Base-by-base conservation (phyloP, 2,113 vertebrate genomes). In the Scophthalmus maximus region DNA sequence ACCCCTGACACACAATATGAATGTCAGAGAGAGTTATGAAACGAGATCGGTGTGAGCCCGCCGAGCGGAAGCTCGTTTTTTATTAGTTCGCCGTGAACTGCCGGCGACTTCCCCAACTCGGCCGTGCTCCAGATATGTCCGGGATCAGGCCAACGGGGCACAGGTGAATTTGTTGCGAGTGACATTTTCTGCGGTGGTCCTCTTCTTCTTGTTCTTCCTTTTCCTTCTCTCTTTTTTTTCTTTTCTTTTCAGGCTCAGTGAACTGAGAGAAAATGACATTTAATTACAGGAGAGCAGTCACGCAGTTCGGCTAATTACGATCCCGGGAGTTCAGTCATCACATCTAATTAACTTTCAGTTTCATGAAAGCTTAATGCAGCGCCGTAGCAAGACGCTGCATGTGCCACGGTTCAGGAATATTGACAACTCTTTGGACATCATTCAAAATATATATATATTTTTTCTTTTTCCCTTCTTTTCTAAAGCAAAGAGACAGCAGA, bases 281-380 rank as follows among this genome's bases (percentile, higher is more conserved):
- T 95, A 95, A 95, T 96, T 96, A 95, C 95, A 95, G 94, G 94
- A 94, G 92, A 94, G 94, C 92, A 96, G 93, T 94, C 94, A 93
- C 94, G 94, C 93, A 91, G 89, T 93, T 95, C 87, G 79, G 93
- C 93, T 95, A 96, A 96, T 96, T 95, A 95, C 91, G 90, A 95
- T 95, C 95, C 94, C 94, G 88, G 87, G 94, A 94, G 94, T 95
- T 95, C 93, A 95, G 93, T 94, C 93, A 96, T 95, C 94, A 96
- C 95, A 93, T 94, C 94, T 94, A 95, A 97, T 96, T 96, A 95
- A 96, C 94, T 96, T 96, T 94, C 93, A 92, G 92, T 95, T 95
- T 94, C 92, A 94, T 95, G 94, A 95, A 96, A 95, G 94, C 94
- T 94, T 95, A 96, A 96, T 95, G 93, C 88, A 74, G 90, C 87